A percentile compares a stretch with the other conserved stretches of the same genome.
Conservation (phyloP, 2,113 vertebrate genomes). For the Ochotona princeps region DNA sequence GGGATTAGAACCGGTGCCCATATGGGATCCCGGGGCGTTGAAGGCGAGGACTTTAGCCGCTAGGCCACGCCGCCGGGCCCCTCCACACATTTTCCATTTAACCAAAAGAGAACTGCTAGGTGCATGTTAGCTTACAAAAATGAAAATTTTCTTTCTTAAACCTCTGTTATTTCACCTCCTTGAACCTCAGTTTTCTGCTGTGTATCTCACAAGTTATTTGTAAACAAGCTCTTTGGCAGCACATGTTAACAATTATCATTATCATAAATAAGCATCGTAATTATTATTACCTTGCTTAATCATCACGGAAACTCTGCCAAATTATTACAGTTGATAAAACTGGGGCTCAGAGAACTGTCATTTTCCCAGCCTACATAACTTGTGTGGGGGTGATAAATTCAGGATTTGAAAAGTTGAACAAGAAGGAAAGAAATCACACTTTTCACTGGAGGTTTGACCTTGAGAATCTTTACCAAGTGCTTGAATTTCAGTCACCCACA, state of each 20-base stretch:
- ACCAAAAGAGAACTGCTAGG: constrained; percentile 1
- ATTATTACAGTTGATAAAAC: constrained; percentile 52
- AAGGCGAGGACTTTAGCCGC: no score
- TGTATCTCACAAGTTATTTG: background rate
- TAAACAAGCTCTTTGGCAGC: background rate
- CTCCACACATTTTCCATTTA: constrained; percentile 34
- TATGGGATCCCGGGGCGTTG: no score
- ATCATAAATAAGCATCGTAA: constrained; percentile 67
- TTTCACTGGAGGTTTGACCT: background rate
- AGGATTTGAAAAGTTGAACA: constrained; percentile 7
- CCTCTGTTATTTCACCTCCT: background rate
- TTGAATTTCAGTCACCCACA: background rate
- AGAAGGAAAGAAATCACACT: background rate
- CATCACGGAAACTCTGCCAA: constrained; percentile 66
- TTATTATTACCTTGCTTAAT: constrained; percentile 61
- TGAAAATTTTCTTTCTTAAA: background rate
- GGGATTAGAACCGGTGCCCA: no score
- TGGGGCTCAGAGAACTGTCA: constrained; percentile 4
- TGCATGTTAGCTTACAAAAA: background rate
- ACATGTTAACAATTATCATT: constrained; percentile 51
- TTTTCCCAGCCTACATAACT: background rate
- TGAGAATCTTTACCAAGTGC: background rate
- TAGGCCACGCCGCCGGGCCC: no score
- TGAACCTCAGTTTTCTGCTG: constrained; percentile 5
- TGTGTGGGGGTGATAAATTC: background rate